Conservation (phyloP, 2,888 invertebrate genomes). For the Campaea margaritaria region DNA sequence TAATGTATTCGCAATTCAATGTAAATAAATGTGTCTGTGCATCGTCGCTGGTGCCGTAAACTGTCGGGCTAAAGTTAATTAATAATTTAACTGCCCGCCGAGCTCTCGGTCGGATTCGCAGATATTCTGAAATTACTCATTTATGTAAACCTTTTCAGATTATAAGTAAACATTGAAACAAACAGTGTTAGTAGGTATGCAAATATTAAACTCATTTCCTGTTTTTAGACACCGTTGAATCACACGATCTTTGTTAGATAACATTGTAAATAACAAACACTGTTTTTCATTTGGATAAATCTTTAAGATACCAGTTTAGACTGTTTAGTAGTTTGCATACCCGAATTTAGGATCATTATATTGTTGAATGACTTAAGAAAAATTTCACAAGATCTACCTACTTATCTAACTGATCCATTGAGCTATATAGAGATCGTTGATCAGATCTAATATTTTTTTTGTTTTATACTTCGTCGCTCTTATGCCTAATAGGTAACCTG, state of each 20-base stretch:
- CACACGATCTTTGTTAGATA: not conserved
- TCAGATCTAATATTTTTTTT: too few species aligned
- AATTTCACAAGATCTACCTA: too few species aligned
- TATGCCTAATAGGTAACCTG: too few species aligned
- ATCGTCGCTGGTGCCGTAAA: constrained; percentile 46
- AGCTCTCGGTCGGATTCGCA: constrained; percentile 21
- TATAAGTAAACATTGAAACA: constrained; percentile 12
- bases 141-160: constrained; percentile 17
- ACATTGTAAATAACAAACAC: not conserved
- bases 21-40: constrained; percentile 55
- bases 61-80: constrained; percentile 39
- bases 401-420: too few species aligned
- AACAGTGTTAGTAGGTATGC: not conserved
- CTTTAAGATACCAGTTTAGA: not conserved
- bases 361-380: not conserved
- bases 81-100: constrained; percentile 35
- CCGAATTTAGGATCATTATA: not conserved
- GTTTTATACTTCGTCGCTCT: too few species aligned
- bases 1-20: constrained; percentile 35
- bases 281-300: not conserved
- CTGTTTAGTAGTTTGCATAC: not conserved
- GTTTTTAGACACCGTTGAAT: not conserved
- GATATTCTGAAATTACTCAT: constrained; percentile 22
- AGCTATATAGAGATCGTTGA: too few species aligned
- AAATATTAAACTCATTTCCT: constrained; percentile 3